phyloP scores from a whole-genome alignment of 2,888 invertebrate genomes.

The Archips xylosteana region DNA sequence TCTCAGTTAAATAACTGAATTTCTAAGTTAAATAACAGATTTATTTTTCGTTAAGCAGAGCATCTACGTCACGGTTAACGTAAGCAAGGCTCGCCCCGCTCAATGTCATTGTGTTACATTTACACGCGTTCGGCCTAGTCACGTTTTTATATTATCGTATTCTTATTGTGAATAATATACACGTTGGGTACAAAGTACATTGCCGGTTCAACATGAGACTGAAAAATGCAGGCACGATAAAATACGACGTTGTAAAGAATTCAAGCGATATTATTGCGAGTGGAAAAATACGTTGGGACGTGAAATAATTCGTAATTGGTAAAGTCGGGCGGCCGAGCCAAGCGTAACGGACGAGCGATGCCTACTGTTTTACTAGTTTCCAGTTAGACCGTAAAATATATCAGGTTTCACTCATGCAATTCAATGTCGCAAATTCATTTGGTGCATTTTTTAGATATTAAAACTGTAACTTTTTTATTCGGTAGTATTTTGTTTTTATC shows the following conservation, averaged over 20 bases:
- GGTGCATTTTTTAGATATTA: not conserved
- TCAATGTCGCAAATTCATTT: not conserved
- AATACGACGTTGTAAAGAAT: slow-evolving; percentile 5
- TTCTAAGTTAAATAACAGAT: not conserved
- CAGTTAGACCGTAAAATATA: not conserved
- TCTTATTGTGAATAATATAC: slow-evolving; percentile 10
- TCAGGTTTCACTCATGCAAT: slow-evolving; percentile 1
- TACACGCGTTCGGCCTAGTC: slow-evolving; percentile 25
- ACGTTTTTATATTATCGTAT: slow-evolving; percentile 30
- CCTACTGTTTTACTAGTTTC: not conserved
- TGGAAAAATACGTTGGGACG: slow-evolving; percentile 12
- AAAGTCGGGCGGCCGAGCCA: slow-evolving; percentile 5
- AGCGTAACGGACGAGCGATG: not conserved
- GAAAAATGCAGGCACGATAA: not conserved
- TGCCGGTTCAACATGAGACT: slow-evolving; percentile 4
- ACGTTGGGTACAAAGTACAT: slow-evolving; percentile 13
- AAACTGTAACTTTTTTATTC: slow-evolving; percentile 2
- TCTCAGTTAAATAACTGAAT: not conserved
- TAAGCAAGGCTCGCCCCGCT: slow-evolving; percentile 9
- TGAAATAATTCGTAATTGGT: slow-evolving; percentile 14
- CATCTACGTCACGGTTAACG: not conserved
- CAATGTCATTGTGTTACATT: slow-evolving; percentile 23
- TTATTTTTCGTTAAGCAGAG: slow-evolving; percentile 3
- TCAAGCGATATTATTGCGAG: not conserved
- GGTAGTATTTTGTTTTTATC: not conserved